Conservation (phyloP, 2,888 invertebrate genomes). For the Trichogramma dendrolimi region DNA sequence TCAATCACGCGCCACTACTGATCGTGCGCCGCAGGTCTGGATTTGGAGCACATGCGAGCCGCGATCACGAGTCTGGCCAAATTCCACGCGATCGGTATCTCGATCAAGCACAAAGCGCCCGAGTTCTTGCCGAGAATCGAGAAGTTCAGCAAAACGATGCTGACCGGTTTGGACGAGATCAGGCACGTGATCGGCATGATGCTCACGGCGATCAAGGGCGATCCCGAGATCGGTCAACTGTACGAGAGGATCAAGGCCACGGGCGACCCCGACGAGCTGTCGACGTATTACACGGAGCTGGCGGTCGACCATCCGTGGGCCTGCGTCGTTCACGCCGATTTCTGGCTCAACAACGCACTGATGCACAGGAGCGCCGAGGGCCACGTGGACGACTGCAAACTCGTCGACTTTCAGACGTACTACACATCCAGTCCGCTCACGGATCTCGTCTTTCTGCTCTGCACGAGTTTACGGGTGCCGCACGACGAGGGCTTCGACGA, state of each 20-base stretch:
- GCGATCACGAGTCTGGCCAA: constrained; percentile 55
- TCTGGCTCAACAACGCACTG: constrained; percentile 63
- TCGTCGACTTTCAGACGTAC: constrained; percentile 60
- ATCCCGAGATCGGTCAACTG: constrained; percentile 39
- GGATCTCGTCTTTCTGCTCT: constrained; percentile 59
- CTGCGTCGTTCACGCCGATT: constrained; percentile 39
- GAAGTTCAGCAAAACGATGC: constrained; percentile 41
- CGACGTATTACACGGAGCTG: not conserved
- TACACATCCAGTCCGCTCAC: constrained; percentile 49
- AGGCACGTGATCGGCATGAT: constrained; percentile 28
- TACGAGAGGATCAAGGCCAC: constrained; percentile 26
- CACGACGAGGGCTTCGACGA: constrained; percentile 51
- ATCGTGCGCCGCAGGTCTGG: no score
- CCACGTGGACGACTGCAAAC: constrained; percentile 54
- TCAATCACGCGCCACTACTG: no score
- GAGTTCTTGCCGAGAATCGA: constrained; percentile 41
- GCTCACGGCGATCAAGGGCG: constrained; percentile 35
- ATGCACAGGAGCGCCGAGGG: constrained; percentile 50
- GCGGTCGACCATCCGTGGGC: constrained; percentile 14
- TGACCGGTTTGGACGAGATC: constrained; percentile 35
- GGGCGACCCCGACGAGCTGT: not conserved
- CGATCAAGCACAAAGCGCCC: constrained; percentile 51
- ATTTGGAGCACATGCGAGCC: constrained; percentile 53
- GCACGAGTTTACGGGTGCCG: constrained; percentile 53
- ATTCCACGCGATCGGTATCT: constrained; percentile 60